Evolutionary conservation across 2,888 invertebrate genomes (phyloP), one percentile per base, ranked within the genome.

Genomic region (Microdon myrmicae): DNA sequence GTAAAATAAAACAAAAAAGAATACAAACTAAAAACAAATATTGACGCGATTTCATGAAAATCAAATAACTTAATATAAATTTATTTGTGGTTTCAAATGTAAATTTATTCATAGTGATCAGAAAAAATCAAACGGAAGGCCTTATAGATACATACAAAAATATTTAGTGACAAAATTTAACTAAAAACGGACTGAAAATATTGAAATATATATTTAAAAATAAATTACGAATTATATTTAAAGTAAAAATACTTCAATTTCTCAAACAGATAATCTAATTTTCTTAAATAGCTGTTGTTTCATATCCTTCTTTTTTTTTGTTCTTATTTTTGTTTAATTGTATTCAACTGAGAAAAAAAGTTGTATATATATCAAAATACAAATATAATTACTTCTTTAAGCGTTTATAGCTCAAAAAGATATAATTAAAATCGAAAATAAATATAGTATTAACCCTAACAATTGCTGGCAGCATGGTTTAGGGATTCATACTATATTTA

Each of bases 401-500:
- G n/a, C n/a, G n/a, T n/a, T n/a, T n/a, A n/a, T n/a, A n/a, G n/a
- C n/a, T n/a, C n/a, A n/a, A n/a, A n/a, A n/a, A n/a, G n/a, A n/a
- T n/a, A n/a, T n/a, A n/a, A n/a, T n/a, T n/a, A n/a, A n/a, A n/a
- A n/a, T n/a, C n/a, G n/a, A n/a, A n/a, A n/a, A n/a, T n/a, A n/a
- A n/a, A n/a, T n/a, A n/a, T n/a, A n/a, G n/a, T n/a, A n/a, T n/a
- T n/a, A n/a, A n/a, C n/a, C n/a, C n/a, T n/a, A n/a, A n/a, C n/a
- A n/a, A n/a, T n/a, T n/a, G n/a, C n/a, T n/a, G n/a, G n/a, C n/a
- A n/a, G n/a, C n/a, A n/a, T n/a, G n/a, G n/a, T n/a, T n/a, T n/a
- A n/a, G n/a, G n/a, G n/a, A n/a, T n/a, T n/a, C n/a, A n/a, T n/a
- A 60, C 60, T 60, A 60, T 60, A 60, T 55, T 60, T 54, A 55